These are phyloP conservation scores for Albula glossodonta DNA, from an alignment of 2,113 vertebrate genomes.

Conservation along the genomic window DNA sequence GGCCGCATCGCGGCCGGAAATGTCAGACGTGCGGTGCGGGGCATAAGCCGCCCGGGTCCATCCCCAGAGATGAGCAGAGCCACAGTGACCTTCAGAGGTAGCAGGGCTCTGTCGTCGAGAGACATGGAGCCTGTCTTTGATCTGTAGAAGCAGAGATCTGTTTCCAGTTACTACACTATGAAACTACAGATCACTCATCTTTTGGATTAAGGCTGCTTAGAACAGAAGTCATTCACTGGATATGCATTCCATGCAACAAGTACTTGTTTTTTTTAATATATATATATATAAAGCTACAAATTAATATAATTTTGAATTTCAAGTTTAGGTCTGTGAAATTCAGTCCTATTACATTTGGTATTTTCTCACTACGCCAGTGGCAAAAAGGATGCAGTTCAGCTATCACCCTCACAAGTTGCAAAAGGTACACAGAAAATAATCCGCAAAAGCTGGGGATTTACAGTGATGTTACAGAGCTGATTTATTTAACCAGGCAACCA, in stretches of 20 bases:
- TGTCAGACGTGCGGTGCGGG: background rate
- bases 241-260: too few relatives aligned
- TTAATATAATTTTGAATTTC: too few relatives aligned
- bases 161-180: too few relatives aligned
- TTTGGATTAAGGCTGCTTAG: too few relatives aligned
- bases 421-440: conserved; percentile 10
- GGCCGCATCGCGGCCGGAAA: background rate
- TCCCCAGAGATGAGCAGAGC: background rate
- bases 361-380: background rate
- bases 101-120: background rate
- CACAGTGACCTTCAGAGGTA: background rate
- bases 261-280: too few relatives aligned
- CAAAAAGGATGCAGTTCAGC: background rate
- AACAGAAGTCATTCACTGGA: too few relatives aligned
- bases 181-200: too few relatives aligned
- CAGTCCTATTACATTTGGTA: background rate
- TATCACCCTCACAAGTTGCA: background rate
- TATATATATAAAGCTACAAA: too few relatives aligned
- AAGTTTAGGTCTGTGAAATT: background rate
- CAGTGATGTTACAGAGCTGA: conserved; percentile 1
- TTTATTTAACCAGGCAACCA: conserved; percentile 24
- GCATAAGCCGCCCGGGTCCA: background rate
- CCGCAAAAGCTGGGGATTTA: conserved; percentile 11
- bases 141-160: background rate
- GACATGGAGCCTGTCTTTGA: background rate